phyloP scores from a whole-genome alignment of 2,797 vertebrate species.

The Discoglossus pictus region DNA sequence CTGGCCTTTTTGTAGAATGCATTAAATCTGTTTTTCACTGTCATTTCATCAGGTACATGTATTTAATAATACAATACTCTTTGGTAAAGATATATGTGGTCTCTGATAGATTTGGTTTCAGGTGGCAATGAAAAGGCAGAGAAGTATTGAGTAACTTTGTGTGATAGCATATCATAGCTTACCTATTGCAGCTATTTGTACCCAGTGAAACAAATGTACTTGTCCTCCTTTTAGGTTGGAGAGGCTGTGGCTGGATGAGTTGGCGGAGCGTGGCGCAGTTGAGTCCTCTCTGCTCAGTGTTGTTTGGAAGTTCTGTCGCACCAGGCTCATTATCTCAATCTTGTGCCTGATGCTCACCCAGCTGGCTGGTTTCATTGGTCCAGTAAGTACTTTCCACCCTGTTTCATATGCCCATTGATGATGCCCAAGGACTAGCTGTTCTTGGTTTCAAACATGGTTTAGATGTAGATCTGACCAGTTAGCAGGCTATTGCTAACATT shows the following conservation, averaged over 20 bases:
- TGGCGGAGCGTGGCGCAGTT: constrained; percentile 70
- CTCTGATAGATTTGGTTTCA: too few species aligned
- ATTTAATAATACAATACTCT: too few species aligned
- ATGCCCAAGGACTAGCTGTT: constrained; percentile 55
- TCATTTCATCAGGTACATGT: not conserved
- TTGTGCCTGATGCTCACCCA: constrained; percentile 90
- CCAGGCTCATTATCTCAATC: constrained; percentile 87
- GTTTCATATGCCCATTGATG: constrained; percentile 62
- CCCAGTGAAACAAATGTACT: constrained; percentile 9
- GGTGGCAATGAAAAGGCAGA: too few species aligned
- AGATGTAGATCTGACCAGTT: constrained; percentile 2
- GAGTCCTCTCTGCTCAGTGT: constrained; percentile 80
- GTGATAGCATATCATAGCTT: too few species aligned
- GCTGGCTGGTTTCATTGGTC: constrained; percentile 90
- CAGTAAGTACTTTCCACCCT: constrained; percentile 86
- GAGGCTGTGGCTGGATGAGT: constrained; percentile 85
- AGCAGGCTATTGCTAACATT: too few species aligned
- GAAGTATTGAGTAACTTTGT: too few species aligned
- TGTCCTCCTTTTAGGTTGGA: constrained; percentile 73
- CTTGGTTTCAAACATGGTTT: not conserved
- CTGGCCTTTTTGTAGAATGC: too few species aligned
- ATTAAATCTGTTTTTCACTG: too few species aligned
- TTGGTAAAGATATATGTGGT: too few species aligned
- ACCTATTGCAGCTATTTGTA: too few species aligned
- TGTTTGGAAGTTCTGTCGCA: constrained; percentile 89